A percentile compares a stretch with the other conserved stretches of the same genome.
phyloP scores from a whole-genome alignment of 2,113 vertebrate species.

The Saimiri boliviensis region DNA sequence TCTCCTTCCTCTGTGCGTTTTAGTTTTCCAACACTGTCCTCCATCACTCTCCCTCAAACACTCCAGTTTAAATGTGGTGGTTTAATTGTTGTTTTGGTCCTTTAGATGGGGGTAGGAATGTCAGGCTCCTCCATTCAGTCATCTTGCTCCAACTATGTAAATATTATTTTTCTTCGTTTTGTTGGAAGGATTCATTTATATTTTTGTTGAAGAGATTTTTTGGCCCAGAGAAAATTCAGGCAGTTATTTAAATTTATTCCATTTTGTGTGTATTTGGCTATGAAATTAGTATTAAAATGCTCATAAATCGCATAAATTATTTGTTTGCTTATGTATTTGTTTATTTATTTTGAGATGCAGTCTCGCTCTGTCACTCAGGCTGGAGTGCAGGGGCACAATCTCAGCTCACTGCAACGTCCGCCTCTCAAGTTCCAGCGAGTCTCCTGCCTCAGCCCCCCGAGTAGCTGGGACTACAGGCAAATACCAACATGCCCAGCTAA shows the following conservation, averaged over 20 bases:
- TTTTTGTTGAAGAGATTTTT: constrained; percentile 73
- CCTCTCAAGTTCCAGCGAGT: too few relatives aligned
- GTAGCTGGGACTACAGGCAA: too few relatives aligned
- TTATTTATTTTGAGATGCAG: too few relatives aligned
- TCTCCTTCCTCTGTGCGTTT: not conserved
- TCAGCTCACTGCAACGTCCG: too few relatives aligned
- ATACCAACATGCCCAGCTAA: too few relatives aligned
- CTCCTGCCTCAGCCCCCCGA: too few relatives aligned
- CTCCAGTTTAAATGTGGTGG: not conserved
- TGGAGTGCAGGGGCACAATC: too few relatives aligned
- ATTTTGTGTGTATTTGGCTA: not conserved
- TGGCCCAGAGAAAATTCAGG: constrained; percentile 49
- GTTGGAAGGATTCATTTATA: constrained; percentile 47
- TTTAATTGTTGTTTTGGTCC: not conserved
- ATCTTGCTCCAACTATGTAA: not conserved
- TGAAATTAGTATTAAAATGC: not conserved
- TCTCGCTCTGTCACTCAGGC: too few relatives aligned
- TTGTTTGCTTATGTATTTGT: not conserved
- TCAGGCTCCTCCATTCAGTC: not conserved
- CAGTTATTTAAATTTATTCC: constrained; percentile 51
- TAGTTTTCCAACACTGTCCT: not conserved
- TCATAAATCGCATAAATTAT: not conserved
- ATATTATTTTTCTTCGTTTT: constrained; percentile 47
- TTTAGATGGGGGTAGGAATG: not conserved
- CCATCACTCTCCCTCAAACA: not conserved